phyloP scores from a whole-genome alignment of 2,113 vertebrate species.

The Zosterops borbonicus region DNA sequence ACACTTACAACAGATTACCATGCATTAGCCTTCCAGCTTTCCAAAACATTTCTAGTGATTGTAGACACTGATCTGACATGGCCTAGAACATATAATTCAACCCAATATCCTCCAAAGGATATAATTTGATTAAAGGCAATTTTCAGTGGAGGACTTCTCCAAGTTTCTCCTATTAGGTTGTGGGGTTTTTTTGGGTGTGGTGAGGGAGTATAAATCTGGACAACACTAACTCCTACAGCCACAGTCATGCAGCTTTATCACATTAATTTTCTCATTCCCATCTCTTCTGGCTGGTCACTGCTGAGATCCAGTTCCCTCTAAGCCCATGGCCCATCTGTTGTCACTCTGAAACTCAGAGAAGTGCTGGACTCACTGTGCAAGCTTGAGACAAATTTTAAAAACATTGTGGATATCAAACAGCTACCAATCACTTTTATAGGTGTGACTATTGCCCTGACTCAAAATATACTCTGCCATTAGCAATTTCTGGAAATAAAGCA shows the following conservation, averaged over 20 bases:
- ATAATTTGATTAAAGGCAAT: not conserved
- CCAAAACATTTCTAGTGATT: not conserved
- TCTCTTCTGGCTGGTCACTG: not conserved
- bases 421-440: not conserved
- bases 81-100: not conserved
- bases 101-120: not conserved
- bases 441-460: conserved; percentile 2
- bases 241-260: not conserved
- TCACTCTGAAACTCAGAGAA: not conserved
- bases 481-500: conserved; percentile 20
- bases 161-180: not conserved
- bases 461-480: not conserved
- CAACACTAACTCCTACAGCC: not conserved
- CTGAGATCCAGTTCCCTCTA: not conserved
- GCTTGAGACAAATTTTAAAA: not conserved
- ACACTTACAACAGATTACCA: rapidly evolving
- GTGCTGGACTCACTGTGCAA: not conserved
- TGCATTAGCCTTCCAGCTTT: not conserved
- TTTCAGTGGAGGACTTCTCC: not conserved
- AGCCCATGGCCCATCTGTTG: rapidly evolving
- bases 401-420: not conserved
- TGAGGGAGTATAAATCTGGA: not conserved
- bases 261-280: not conserved
- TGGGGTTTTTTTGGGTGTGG: not conserved
- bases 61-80: not conserved